Base-by-base conservation (phyloP, 2,113 vertebrate species). In the Marmota flaviventris region DNA sequence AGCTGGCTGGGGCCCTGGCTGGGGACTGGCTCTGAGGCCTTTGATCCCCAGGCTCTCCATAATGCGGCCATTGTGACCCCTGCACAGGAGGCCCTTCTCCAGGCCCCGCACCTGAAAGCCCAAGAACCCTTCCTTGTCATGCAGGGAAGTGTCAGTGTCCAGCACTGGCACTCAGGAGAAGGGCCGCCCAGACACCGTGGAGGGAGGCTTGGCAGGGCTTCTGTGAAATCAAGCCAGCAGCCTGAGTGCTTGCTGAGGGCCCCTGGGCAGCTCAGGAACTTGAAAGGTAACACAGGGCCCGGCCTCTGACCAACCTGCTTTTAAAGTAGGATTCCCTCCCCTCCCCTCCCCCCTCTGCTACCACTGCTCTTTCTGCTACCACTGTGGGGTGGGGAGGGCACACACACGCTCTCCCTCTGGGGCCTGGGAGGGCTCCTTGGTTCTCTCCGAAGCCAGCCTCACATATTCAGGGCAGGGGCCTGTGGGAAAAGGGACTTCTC, bases 21-120 rank as follows among this genome's bases (percentile, higher is more conserved):
- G 37, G 61, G 53, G 58, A 58, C 18, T 3, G 0, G 75, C 90
- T 96, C 85, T 89, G 83, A 97, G 90, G 95, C 73, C 93, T 97
- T 97, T 97, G 97, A 98, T 98, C 91, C 77, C 24, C 42, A 14
- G 85, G 82, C 77, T 93, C 16, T 0, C 77, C 48, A 61, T 24
- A 89, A 94, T 18, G 63, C 1, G 0, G 81, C 39, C 79, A 85
- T 77, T 94, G 93, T 91, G 85, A 69, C 61, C 17, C 51, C 25
- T 29, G 76, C 67, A 51, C 67, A 65, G 42, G n/a, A 75, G 65
- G 56, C 29, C 78, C 27, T 12, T 3, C 84, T 51, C 5, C 0
- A 22, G 84, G 18, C 84, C 58, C 5, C 0, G 65, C 82, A 90
- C 86, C 96, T 93, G 69, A 91, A 83, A 90, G 86, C 45, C 87